Conservation (phyloP, 2,113 vertebrate genomes). For the Prolemur simus region DNA sequence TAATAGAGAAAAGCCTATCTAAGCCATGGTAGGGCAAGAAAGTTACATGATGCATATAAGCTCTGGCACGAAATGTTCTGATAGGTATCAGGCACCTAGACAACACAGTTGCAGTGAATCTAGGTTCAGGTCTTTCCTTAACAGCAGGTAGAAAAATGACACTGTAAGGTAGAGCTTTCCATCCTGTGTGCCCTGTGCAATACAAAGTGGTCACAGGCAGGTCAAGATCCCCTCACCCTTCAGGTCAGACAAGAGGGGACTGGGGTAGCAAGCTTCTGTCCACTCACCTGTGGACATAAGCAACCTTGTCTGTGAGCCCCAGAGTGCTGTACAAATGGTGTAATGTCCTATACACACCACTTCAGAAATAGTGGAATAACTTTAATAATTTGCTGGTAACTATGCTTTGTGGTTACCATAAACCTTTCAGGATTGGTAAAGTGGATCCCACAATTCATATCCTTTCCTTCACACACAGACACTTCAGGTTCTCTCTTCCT, state of each 20-base stretch:
- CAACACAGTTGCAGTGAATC: not conserved
- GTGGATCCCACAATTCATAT: not conserved
- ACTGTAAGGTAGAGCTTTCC: not conserved
- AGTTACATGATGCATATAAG: not conserved
- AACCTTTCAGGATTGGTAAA: not conserved
- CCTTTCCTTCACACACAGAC: not conserved
- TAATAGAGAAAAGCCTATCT: not conserved
- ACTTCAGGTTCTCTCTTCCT: not conserved
- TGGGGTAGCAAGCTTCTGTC: not conserved
- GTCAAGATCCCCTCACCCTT: not conserved
- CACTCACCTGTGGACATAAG: not conserved
- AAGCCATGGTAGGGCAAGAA: not conserved
- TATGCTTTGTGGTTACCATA: not conserved
- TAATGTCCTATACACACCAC: not conserved
- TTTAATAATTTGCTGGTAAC: not conserved
- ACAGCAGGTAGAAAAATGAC: not conserved
- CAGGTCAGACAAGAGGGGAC: not conserved
- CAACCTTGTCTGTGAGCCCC: not conserved
- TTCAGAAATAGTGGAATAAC: not conserved
- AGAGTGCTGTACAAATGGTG: not conserved
- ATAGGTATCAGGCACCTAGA: not conserved
- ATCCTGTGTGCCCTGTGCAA: not conserved
- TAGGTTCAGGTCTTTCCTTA: not conserved
- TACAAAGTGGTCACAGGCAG: not conserved
- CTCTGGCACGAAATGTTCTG: not conserved